Base-by-base conservation (phyloP, 2,113 vertebrate genomes). In the Ochotona curzoniae region DNA sequence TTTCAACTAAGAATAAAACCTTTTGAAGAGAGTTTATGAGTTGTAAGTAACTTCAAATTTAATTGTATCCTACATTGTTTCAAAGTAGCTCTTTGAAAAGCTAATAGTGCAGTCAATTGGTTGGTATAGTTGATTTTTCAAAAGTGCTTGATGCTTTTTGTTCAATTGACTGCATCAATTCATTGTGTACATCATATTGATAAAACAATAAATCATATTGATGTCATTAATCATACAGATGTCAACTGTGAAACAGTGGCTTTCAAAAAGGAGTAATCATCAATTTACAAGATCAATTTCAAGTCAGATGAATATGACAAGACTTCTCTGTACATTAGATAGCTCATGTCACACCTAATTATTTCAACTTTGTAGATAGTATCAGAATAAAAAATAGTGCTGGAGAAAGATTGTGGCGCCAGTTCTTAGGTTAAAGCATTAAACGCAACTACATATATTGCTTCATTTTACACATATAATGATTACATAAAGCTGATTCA, bases 231-330 rank as follows among this genome's bases (percentile, higher is more conserved):
- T 95, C 78, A 90, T 90, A 73, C 0, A 35, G 54, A 90, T 87
- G 60, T 75, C 79, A 95, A 54, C 57, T 32, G 80, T 44, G n/a
- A 80, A 94, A 75, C 44, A 89, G 64, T 73, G 70, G 2, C 12
- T 86, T 66, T 92, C 25, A 47, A 64, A 88, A 82, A 44, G 51
- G 28, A 89, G 28, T 83, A 69, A 96, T 83, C 64, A 85, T 90
- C 79, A 96, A 83, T 74, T 95, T 76, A 51, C 30, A 28, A 67
- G n/a, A 93, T 96, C 90, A 96, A 94, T 95, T 89, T 92, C 28
- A 92, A 79, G 64, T 96, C 74, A 94, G 70, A 85, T 86, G 66
- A 86, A 70, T 84, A 94, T 88, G 75, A 92, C 47, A 91, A 93
- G 61, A 49, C 25, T 67, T 38, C 18, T 93, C 76, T 84, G 63